These are phyloP conservation scores for Osmerus mordax DNA, from an alignment of 2,113 vertebrate species.

Conservation along the genomic window DNA sequence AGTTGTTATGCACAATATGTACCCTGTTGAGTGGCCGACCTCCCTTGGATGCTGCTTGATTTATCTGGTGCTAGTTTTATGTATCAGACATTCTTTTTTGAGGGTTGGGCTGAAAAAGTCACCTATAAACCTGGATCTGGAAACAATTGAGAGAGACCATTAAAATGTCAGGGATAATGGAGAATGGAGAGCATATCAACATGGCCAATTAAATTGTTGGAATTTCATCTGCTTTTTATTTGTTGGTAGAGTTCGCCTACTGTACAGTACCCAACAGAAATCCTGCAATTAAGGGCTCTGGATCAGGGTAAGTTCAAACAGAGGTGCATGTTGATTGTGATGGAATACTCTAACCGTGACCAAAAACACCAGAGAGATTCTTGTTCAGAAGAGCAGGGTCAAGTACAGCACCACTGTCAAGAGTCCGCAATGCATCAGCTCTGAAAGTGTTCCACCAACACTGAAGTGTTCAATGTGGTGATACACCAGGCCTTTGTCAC, in stretches of 20 bases:
- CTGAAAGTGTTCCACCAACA: constrained; percentile 27
- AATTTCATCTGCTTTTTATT: constrained; percentile 57
- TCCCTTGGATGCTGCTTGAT: constrained; percentile 15
- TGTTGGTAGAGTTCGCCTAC: constrained; percentile 48
- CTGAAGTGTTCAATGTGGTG: constrained; percentile 24
- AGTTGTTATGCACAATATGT: constrained; percentile 12
- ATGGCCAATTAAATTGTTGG: constrained; percentile 45
- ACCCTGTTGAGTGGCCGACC: not conserved
- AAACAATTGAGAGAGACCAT: constrained; percentile 63
- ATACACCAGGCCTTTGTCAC: constrained; percentile 37
- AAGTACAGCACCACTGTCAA: constrained; percentile 2
- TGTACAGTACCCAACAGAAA: constrained; percentile 33
- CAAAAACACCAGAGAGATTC: constrained; percentile 17
- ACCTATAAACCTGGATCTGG: constrained; percentile 54
- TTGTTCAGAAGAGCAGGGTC: not conserved
- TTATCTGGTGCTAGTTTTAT: constrained; percentile 24
- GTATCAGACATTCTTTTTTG: constrained; percentile 41
- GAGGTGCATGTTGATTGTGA: constrained; percentile 30
- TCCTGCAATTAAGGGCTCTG: constrained; percentile 7
- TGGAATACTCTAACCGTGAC: constrained; percentile 22
- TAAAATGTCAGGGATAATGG: constrained; percentile 61
- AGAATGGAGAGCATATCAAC: constrained; percentile 46
- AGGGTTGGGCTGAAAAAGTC: constrained; percentile 34
- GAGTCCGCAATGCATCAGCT: constrained; percentile 11
- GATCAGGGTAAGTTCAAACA: constrained; percentile 37